Base-by-base conservation (phyloP, 1,140 invertebrate species). In the Latrodectus geometricus region DNA sequence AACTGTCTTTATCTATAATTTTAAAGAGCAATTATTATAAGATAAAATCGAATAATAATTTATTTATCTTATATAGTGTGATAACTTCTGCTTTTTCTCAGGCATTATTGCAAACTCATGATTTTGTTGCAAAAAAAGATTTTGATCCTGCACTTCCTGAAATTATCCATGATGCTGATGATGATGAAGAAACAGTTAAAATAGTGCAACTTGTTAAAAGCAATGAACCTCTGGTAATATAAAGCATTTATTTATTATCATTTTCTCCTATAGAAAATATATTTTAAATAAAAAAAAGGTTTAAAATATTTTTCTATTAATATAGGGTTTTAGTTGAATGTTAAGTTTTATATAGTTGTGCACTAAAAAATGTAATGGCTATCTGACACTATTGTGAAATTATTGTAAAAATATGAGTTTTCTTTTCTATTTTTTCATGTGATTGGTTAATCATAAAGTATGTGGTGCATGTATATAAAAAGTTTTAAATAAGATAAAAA, bases 171-270 rank as follows among this genome's bases (percentile, higher is more conserved):
- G 96, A 97, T 90, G 94, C 95, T 17, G 96, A 97, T 90, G 91
- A 91, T 81, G 97, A 98, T 91, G 90, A 90, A 79, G 96, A 97
- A 91, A 97, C 97, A 52, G 95, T 99, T 78, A 98, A 99, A 93
- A 98, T 99, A 91, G 97, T 99, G 48, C 96, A 98, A 91, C 93
- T 99, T 83, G 96, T 98, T 49, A 99, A 99, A 92, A 97, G 96
- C 91, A 97, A 98, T 91, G 97, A 99, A 92, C 97, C 97, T 69
- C 92, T 99, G 95, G 97, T 98, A 94, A 94, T 35, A 35, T 35
- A 35, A 35, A 35, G 35, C 35, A 35, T 35, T 35, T 35, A n/a
- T n/a, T n/a, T n/a, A n/a, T n/a, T n/a, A 14, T 12, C 20, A 66
- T 17, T 7, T 66, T 66, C 20, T 66, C 12, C 0, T 12, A 66